A percentile compares a stretch with the other conserved stretches of the same genome.
phyloP scores from a whole-genome alignment of 2,888 invertebrate species.

The Cephus spinipes region DNA sequence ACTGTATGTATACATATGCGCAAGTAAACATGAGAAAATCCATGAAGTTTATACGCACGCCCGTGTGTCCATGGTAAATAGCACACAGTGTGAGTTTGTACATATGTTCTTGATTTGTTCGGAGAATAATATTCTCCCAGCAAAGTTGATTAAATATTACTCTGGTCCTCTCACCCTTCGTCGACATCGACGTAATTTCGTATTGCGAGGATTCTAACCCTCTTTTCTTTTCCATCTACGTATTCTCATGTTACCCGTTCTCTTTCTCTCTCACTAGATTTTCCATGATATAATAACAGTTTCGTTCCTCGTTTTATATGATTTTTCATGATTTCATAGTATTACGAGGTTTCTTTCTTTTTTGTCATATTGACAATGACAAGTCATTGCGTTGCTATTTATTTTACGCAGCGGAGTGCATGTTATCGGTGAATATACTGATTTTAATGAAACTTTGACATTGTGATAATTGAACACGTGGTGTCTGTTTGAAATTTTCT shows the following conservation, averaged over 20 bases:
- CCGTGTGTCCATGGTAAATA: neutral
- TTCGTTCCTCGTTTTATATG: too few species aligned
- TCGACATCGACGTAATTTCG: neutral
- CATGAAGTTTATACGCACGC: neutral
- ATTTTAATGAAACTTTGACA: neutral
- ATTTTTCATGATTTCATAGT: neutral
- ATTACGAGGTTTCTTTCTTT: neutral
- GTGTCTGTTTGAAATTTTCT: neutral
- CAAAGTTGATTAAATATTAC: slow-evolving; percentile 65
- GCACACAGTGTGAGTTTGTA: slow-evolving; percentile 29
- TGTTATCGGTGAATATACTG: neutral
- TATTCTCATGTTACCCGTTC: neutral
- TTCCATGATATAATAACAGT: neutral
- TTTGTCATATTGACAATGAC: neutral
- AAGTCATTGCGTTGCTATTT: neutral
- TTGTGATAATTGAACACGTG: neutral
- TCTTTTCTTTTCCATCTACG: neutral
- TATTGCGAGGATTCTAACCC: neutral
- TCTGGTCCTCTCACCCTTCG: slow-evolving; percentile 16
- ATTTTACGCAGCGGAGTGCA: neutral
- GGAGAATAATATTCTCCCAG: slow-evolving; percentile 61
- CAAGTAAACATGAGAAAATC: neutral
- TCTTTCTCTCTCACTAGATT: neutral
- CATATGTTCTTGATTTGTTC: slow-evolving; percentile 65
- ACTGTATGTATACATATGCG: neutral